Percentiles rank a stretch among this genome's conserved stretches.
Evolutionary conservation across 2,888 invertebrate species (phyloP).

Genomic region (Cosmia trapezina): DNA sequence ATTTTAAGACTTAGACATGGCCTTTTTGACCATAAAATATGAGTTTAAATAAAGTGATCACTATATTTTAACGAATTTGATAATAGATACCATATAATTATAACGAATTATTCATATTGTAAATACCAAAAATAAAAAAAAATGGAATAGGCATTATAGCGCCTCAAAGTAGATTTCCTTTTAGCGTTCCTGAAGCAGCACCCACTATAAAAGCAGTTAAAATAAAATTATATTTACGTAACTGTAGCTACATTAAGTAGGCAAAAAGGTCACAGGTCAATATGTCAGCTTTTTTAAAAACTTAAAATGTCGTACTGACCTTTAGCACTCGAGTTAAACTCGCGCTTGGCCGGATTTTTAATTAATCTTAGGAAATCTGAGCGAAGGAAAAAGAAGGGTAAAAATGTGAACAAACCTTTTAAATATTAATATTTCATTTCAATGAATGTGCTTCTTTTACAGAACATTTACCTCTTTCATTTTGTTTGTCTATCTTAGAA

Average conservation of each 20-base stretch:
- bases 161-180: not conserved
- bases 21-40: not conserved
- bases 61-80: not conserved
- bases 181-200: not conserved
- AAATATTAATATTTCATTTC: constrained; percentile 52
- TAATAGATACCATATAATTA: not conserved
- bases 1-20: not conserved
- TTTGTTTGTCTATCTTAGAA: not conserved
- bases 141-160: not conserved
- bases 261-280: constrained; percentile 48
- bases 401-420: constrained; percentile 33
- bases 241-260: constrained; percentile 26
- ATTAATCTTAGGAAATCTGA: constrained; percentile 55
- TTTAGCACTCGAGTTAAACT: constrained; percentile 37
- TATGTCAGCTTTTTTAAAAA: constrained; percentile 48
- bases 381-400: constrained; percentile 39
- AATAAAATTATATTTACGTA: constrained; percentile 18
- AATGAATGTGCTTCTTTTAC: constrained; percentile 21
- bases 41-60: not conserved
- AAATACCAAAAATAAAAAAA: not conserved
- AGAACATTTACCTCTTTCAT: not conserved
- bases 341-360: constrained; percentile 58
- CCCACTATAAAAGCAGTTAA: too few species aligned
- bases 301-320: constrained; percentile 51
- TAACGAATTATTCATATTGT: not conserved